phyloP scores from a whole-genome alignment of 2,888 invertebrate genomes.

The Mechanitis mazaeus region DNA sequence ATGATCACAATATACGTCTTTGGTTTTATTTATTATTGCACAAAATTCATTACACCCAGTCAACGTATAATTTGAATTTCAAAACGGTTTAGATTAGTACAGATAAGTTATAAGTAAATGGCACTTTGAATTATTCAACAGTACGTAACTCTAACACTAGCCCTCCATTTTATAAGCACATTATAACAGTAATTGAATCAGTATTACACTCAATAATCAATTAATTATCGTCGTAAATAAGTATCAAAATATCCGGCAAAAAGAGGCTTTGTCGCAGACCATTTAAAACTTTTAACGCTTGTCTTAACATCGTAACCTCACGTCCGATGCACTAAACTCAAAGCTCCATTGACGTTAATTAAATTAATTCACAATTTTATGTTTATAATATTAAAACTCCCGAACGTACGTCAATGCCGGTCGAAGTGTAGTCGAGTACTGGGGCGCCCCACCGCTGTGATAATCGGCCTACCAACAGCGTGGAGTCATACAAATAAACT shows the following conservation, averaged over 20 bases:
- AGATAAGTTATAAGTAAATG: conserved; percentile 55
- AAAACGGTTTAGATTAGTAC: conserved; percentile 57
- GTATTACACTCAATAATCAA: conserved; percentile 12
- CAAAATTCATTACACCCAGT: conserved; percentile 44
- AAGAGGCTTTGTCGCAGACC: conserved; percentile 58
- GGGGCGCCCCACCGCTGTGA: conserved; percentile 49
- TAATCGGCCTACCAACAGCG: conserved; percentile 60
- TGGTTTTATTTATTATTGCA: conserved; percentile 65
- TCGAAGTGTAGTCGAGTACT: conserved; percentile 57
- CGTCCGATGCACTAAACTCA: conserved; percentile 20
- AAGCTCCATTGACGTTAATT: conserved; percentile 20
- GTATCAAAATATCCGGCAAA: conserved; percentile 65
- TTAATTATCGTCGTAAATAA: conserved; percentile 70
- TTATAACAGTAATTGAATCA: too few relatives aligned
- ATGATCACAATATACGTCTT: conserved; percentile 47
- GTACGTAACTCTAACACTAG: neutral
- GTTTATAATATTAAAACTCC: conserved; percentile 20
- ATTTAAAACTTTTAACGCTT: conserved; percentile 64
- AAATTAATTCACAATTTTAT: conserved; percentile 16
- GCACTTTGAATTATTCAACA: conserved; percentile 45
- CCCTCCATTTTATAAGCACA: too few relatives aligned
- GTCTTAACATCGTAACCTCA: conserved; percentile 57
- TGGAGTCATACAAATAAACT: conserved; percentile 69
- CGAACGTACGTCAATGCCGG: conserved; percentile 37
- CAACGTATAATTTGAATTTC: conserved; percentile 48